phyloP scores from a whole-genome alignment of 2,113 vertebrate species.

The Lophura nycthemera region DNA sequence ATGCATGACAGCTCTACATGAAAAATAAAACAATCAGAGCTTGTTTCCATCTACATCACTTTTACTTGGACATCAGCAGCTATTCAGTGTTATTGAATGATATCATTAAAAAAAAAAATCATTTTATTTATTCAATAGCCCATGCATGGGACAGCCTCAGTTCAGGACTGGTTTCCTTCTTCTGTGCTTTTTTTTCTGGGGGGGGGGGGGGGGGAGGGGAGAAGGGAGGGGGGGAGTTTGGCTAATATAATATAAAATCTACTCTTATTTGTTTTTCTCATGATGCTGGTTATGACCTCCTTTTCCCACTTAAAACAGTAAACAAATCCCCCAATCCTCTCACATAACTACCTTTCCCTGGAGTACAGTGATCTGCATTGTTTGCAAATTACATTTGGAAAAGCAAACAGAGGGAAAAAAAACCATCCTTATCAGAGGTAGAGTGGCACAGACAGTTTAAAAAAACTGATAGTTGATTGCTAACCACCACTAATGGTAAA shows the following conservation, averaged over 20 bases:
- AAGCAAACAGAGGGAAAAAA: conserved; percentile 18
- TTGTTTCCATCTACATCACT: neutral
- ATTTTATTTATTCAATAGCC: neutral
- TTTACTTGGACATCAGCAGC: neutral
- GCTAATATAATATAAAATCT: neutral
- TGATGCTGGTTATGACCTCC: neutral
- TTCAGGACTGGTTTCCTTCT: neutral
- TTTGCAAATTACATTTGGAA: conserved; percentile 32
- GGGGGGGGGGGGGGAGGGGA: no score
- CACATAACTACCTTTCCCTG: neutral
- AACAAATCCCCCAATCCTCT: conserved; percentile 37
- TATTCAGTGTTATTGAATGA: neutral
- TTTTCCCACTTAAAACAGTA: conserved; percentile 25
- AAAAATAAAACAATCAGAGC: conserved; percentile 5
- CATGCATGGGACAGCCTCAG: neutral
- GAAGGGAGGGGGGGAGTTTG: no score
- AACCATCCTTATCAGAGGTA: neutral
- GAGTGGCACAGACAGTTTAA: neutral
- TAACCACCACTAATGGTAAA: neutral
- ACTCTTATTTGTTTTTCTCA: neutral
- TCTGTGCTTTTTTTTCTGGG: neutral
- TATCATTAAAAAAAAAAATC: neutral
- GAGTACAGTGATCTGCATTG: conserved; percentile 20
- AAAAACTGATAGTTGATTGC: neutral
- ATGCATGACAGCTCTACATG: conserved; percentile 1